These are phyloP conservation scores for Thysanoteuthis rhombus DNA, from an alignment of 2,888 invertebrate genomes.

Conservation along the genomic window DNA sequence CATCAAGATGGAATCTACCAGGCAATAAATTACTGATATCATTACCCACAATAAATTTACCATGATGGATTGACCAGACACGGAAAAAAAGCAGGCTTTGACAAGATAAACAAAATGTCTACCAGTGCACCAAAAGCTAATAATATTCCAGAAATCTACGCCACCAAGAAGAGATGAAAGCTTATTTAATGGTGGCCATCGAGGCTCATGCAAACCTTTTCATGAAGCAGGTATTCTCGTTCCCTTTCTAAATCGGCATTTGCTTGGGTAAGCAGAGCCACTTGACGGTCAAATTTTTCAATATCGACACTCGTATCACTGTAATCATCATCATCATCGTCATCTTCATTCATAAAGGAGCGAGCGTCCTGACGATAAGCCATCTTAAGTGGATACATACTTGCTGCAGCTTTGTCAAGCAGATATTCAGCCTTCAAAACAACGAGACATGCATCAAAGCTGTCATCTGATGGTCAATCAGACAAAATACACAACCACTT, in stretches of 20 bases:
- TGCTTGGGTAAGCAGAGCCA: conserved; percentile 49
- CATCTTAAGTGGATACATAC: conserved; percentile 21
- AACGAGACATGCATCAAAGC: not conserved
- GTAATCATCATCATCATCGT: conserved; percentile 33
- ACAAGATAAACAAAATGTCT: no score
- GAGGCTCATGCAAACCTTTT: conserved; percentile 46
- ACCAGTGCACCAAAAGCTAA: no score
- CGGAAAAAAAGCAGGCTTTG: no score
- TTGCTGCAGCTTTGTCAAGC: conserved; percentile 24
- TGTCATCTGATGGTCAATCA: not conserved
- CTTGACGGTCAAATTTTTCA: conserved; percentile 48
- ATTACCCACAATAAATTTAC: no score
- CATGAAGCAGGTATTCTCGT: conserved; percentile 45
- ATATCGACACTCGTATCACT: conserved; percentile 44
- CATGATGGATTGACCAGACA: no score
- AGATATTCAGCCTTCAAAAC: conserved; percentile 26
- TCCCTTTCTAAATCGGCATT: conserved; percentile 52
- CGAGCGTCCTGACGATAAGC: not conserved
- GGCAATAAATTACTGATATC: no score
- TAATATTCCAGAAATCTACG: no score
- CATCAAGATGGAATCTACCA: no score
- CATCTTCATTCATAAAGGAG: conserved; percentile 15
- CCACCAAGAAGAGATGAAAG: no score
- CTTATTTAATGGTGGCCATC: not conserved
- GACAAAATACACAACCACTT: not conserved